These are phyloP conservation scores for Protonibea diacanthus DNA, from an alignment of 2,797 vertebrate species.

Conservation along the genomic window DNA sequence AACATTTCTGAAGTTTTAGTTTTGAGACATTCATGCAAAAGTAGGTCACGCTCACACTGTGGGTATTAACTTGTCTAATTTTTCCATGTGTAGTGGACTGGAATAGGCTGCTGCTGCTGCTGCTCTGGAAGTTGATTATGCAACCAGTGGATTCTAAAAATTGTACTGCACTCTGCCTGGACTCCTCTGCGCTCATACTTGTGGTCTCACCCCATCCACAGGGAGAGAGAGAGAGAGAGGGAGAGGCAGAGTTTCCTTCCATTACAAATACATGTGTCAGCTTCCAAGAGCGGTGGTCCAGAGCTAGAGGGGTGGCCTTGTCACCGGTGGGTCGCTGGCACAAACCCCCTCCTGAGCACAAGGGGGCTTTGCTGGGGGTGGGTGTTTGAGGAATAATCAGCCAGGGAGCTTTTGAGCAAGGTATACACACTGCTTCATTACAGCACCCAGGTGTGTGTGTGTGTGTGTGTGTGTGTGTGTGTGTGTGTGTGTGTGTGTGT, in stretches of 20 bases:
- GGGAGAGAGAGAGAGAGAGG: constrained; percentile 28
- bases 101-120: constrained; percentile 51
- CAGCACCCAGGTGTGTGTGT: neutral
- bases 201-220: constrained; percentile 72
- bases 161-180: constrained; percentile 74
- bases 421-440: neutral
- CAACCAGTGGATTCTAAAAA: constrained; percentile 73
- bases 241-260: constrained; percentile 69
- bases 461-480: constrained; percentile 5
- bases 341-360: constrained; percentile 1
- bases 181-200: constrained; percentile 73
- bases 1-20: neutral
- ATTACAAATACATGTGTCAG: constrained; percentile 77
- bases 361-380: neutral
- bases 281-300: constrained; percentile 59
- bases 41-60: constrained; percentile 47
- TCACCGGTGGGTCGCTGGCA: constrained; percentile 17
- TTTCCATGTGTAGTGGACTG: constrained; percentile 41
- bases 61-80: constrained; percentile 5
- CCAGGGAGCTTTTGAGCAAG: constrained; percentile 7
- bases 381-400: too few species aligned
- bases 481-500: constrained; percentile 5
- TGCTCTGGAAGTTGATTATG: constrained; percentile 75
- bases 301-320: constrained; percentile 31
- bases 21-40: neutral